Evolutionary conservation across 2,113 vertebrate species (phyloP), one percentile per base, ranked within the genome.

Genomic region (Cariama cristata): DNA sequence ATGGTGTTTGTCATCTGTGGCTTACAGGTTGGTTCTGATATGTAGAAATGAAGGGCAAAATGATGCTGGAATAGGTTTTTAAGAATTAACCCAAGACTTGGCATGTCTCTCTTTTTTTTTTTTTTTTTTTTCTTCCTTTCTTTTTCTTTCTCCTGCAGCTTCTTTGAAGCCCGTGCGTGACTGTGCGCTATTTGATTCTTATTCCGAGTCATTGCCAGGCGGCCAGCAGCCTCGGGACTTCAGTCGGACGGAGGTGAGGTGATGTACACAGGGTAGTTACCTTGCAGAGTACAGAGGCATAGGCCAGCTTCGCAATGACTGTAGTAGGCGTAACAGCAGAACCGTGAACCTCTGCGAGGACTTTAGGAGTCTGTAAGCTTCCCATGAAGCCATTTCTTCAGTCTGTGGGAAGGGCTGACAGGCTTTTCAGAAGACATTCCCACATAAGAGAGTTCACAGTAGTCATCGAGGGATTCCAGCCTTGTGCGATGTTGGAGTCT

Each of bases 221-320:
- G 81, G 59, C 76, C 98, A 98, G 77, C 98, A 97, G 76, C 14
- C 94, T 21, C 93, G 87, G 80, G 98, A 98, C 67, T 95, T 97
- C 59, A 72, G 93, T 88, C 69, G 95, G 55, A 63, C 93, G 5
- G 98, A 99, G 98, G 98, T 99, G 96, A 98, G 97, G 38, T 63
- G 49, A 22, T 6, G 1, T 24, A 7, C 40, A 47, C 30, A 40
- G 21, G 15, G 17, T 11, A 12, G 44, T 40, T 40, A 1, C 35
- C 35, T 71, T 33, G 33, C 58, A 30, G 40, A 40, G 64, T 32
- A 23, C 47, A 53, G 79, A 59, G 58, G 74, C 58, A 45, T 67
- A 76, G 53, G 7, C 4, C 22, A 68, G 32, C 74, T 53, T 87
- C 74, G 53, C 17, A 4, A 18, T 40, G 44, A 33, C 23, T 77